Evolutionary conservation across 2,797 vertebrate species (phyloP).

Genomic region (Muscicapa striata): DNA sequence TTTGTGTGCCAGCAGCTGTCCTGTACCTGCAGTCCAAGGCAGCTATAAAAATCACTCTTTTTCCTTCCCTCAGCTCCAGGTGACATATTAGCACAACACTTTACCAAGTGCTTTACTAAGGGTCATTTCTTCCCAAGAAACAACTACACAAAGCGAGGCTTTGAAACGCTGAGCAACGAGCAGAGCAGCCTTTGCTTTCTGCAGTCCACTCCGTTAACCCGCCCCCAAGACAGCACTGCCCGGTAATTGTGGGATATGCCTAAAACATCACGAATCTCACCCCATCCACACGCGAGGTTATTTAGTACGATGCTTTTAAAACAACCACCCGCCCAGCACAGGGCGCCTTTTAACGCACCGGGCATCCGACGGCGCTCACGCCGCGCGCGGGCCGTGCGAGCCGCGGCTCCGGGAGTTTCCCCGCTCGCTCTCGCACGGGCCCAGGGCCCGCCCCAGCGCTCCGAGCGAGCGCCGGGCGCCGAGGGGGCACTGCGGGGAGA

Average conservation of each 20-base stretch:
- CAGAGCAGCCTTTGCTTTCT: neutral
- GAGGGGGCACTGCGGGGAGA: fast-evolving
- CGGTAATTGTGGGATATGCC: fast-evolving
- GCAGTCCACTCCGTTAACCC: neutral
- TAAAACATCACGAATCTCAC: neutral
- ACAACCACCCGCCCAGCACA: fast-evolving
- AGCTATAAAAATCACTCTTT: neutral
- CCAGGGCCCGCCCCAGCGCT: neutral
- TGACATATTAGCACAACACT: fast-evolving
- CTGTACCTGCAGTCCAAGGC: neutral
- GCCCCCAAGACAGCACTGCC: fast-evolving
- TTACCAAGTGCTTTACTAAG: neutral
- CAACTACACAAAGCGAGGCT: neutral
- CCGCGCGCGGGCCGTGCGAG: fast-evolving
- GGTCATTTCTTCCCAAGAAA: neutral
- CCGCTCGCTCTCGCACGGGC: fast-evolving
- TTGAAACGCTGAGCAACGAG: fast-evolving
- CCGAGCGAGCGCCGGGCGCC: fast-evolving
- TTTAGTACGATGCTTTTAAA: fast-evolving
- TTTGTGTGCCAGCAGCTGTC: fast-evolving
- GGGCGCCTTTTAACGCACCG: fast-evolving
- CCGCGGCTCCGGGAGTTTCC: fast-evolving
- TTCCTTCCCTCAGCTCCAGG: neutral
- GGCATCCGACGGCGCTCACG: fast-evolving
- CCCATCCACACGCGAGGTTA: too few relatives aligned